phyloP scores from a whole-genome alignment of 1,140 invertebrate species.

The Lasioglossum albipes region DNA sequence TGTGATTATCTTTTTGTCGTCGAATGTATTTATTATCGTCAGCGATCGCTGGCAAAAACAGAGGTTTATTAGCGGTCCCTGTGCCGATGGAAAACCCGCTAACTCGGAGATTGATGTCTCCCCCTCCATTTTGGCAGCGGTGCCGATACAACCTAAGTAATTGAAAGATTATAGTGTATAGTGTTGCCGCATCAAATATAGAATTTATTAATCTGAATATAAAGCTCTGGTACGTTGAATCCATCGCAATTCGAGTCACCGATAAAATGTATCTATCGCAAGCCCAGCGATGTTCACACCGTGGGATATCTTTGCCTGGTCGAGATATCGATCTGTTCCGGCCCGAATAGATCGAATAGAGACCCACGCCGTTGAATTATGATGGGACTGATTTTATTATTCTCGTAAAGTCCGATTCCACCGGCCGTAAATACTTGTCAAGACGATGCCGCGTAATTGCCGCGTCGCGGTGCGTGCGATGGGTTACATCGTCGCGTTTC shows the following conservation, averaged over 20 bases:
- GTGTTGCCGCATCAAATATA: too few species aligned
- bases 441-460: constrained; percentile 28
- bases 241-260: background rate
- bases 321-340: constrained; percentile 28
- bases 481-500: constrained; percentile 19
- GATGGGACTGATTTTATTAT: constrained; percentile 45
- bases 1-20: background rate
- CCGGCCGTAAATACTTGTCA: constrained; percentile 27
- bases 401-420: constrained; percentile 38
- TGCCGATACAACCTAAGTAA: too few species aligned
- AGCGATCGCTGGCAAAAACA: background rate
- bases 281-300: constrained; percentile 32
- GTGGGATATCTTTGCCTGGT: constrained; percentile 1
- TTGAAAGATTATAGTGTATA: too few species aligned
- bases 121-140: background rate
- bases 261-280: constrained; percentile 56
- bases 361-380: constrained; percentile 38
- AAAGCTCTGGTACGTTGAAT: too few species aligned
- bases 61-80: background rate
- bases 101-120: background rate
- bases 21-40: constrained; percentile 4
- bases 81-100: background rate
- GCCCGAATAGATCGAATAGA: constrained; percentile 39
- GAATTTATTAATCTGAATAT: too few species aligned
- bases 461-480: background rate